These are phyloP conservation scores for Arctia plantaginis DNA, from an alignment of 2,888 invertebrate species.

Conservation along the genomic window DNA sequence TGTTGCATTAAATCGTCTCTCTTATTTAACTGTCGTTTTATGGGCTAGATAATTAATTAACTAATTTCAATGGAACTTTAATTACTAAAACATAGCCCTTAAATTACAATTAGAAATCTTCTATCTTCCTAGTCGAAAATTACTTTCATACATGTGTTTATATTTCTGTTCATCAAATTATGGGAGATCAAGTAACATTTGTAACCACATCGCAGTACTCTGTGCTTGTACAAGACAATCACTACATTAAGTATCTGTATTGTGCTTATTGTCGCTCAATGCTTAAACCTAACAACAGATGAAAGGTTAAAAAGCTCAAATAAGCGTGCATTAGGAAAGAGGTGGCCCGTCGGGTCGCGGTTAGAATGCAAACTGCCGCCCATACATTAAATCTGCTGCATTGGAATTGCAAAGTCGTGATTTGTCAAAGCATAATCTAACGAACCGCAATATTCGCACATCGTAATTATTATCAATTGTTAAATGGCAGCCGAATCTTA, in stretches of 20 bases:
- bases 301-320: conserved; percentile 87
- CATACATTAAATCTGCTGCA: conserved; percentile 86
- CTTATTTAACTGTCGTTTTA: not conserved
- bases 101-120: not conserved
- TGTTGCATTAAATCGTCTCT: not conserved
- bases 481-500: conserved; percentile 84
- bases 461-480: conserved; percentile 85
- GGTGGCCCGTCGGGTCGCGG: conserved; percentile 85
- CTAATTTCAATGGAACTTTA: not conserved
- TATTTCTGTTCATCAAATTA: not conserved
- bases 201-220: conserved; percentile 33
- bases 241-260: conserved; percentile 74
- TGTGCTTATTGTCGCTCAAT: conserved; percentile 83
- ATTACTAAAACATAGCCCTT: not conserved
- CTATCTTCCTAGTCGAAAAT: not conserved
- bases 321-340: conserved; percentile 87
- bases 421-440: conserved; percentile 87
- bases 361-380: conserved; percentile 87
- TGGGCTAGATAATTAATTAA: not conserved
- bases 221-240: conserved; percentile 69
- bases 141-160: not conserved
- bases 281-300: conserved; percentile 80
- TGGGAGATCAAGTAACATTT: conserved; percentile 5
- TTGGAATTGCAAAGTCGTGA: conserved; percentile 87
- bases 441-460: conserved; percentile 86